Evolutionary conservation across 2,888 invertebrate species (phyloP), one percentile per base, ranked within the genome.

Genomic region (Oasisia sp.): DNA sequence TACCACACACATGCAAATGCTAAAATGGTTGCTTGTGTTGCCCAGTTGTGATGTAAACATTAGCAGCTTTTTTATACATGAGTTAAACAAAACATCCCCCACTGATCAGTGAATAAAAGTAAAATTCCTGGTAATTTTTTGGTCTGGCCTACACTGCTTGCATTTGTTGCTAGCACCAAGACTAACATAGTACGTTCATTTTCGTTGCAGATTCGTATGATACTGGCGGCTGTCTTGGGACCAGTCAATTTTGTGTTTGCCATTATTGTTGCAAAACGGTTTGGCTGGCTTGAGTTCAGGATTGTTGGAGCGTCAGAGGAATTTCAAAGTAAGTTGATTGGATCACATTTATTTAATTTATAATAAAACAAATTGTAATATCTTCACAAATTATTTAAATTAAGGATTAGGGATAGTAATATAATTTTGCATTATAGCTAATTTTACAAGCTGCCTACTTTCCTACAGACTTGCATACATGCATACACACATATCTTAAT

Each of bases 211-310:
- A 94, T 94, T 3, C 93, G 95, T 11, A 91, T 95, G 89, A 94
- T 95, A 11, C 92, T 94, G 32, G 94, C 93, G 0, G 94, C 94
- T 94, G 93, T 95, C 27, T 91, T 95, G 74, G 95, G 94, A 5
- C 95, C 95, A n/a, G 93, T 95, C 27, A 95, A 95, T 93, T 94
- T 95, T 9, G 89, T 94, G 32, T 92, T 95, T 91, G 95, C 95
- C 4, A 91, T 94, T 45, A 91, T 93, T 3, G 95, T 95, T 11
- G 95, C 95, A 5, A 58, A 93, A 90, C 94, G 94, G 38, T 95
- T 95, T 94, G 95, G 95, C 12, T 95, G 95, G 93, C 93, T 95
- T 45, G 95, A 95, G 91, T 95, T 95, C 93, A 94, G 95, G 74
- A 95, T 95, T 91, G 95, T 95, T 89, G 95, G 95, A 14, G 95